phyloP scores from a whole-genome alignment of 2,888 invertebrate genomes.

The Phaedon cochleariae region DNA sequence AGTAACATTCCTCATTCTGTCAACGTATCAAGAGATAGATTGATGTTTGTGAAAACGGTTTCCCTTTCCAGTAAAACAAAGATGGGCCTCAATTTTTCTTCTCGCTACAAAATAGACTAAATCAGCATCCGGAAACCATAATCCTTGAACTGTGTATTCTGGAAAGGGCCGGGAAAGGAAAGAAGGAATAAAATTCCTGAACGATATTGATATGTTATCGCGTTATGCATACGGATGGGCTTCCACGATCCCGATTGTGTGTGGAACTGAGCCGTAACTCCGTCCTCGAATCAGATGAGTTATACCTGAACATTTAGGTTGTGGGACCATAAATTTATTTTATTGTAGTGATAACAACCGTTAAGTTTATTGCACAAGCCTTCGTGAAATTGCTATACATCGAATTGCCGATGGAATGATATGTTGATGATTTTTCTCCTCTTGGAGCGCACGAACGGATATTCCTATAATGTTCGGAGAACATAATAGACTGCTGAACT shows the following conservation, averaged over 20 bases:
- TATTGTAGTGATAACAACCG: constrained; percentile 30
- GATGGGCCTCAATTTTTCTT: too few species aligned
- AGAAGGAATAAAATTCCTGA: constrained; percentile 31
- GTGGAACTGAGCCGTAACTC: constrained; percentile 30
- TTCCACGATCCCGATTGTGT: constrained; percentile 33
- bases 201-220: constrained; percentile 38
- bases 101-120: not conserved
- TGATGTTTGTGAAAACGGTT: too few species aligned
- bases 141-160: constrained; percentile 15
- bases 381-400: constrained; percentile 16
- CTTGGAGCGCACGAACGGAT: too few species aligned
- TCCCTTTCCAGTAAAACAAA: too few species aligned
- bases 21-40: too few species aligned
- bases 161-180: constrained; percentile 14
- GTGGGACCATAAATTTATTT: constrained; percentile 24
- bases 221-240: constrained; percentile 38
- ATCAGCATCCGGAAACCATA: not conserved
- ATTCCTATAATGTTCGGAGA: too few species aligned
- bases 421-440: too few species aligned
- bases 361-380: constrained; percentile 16
- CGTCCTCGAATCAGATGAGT: constrained; percentile 34
- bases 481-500: too few species aligned
- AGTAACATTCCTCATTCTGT: too few species aligned
- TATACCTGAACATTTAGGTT: constrained; percentile 32
- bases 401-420: too few species aligned